Conservation (phyloP, 2,888 invertebrate species). For the Apoderus coryli region DNA sequence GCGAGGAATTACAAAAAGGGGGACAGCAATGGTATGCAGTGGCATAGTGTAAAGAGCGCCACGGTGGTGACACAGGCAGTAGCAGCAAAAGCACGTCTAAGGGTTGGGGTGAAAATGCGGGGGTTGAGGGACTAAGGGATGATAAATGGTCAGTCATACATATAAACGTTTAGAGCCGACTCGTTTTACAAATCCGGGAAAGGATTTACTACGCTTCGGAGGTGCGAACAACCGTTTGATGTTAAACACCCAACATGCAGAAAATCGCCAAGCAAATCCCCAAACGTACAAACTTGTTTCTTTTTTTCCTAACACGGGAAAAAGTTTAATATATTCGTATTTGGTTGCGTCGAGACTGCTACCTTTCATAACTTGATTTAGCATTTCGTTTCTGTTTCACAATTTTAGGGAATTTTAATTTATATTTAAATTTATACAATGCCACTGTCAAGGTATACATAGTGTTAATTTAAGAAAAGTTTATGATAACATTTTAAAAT, state of each 20-base stretch:
- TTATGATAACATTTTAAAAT: too few relatives aligned
- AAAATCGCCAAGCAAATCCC: conserved; percentile 21
- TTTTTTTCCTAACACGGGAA: conserved; percentile 1
- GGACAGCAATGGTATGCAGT: too few relatives aligned
- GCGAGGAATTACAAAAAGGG: too few relatives aligned
- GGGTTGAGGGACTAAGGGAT: conserved; percentile 24
- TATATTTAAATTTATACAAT: too few relatives aligned
- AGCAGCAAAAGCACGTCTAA: background rate
- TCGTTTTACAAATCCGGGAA: conserved; percentile 34
- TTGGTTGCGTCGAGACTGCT: background rate
- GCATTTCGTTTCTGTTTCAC: too few relatives aligned
- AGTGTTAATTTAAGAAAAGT: too few relatives aligned
- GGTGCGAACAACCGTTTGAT: conserved; percentile 29
- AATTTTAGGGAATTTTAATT: too few relatives aligned
- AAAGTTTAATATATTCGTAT: conserved; percentile 1
- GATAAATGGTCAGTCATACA: conserved; percentile 35
- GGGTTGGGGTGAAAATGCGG: background rate
- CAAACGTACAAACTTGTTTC: conserved; percentile 18
- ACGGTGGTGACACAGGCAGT: background rate
- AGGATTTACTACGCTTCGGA: conserved; percentile 32
- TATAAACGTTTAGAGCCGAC: conserved; percentile 32
- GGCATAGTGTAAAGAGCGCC: too few relatives aligned
- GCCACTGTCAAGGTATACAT: too few relatives aligned
- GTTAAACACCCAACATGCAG: conserved; percentile 20
- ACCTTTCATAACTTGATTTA: too few relatives aligned